Evolutionary conservation across 1,140 invertebrate genomes (phyloP).

Genomic region (Trichomalopsis sarcophagae): DNA sequence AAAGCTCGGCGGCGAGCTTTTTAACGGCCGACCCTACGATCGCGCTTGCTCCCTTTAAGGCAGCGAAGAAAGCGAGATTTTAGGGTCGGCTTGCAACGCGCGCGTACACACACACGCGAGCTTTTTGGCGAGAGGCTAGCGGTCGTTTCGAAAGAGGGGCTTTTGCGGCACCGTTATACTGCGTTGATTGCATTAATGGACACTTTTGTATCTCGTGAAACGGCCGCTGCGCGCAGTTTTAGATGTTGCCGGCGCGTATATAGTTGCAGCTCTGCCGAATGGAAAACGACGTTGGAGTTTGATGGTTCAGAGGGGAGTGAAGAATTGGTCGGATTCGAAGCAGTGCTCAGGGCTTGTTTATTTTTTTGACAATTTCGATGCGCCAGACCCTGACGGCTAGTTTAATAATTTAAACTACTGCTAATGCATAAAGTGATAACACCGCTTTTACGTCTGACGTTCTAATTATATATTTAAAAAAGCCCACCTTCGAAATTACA

Average conservation of each 20-base stretch:
- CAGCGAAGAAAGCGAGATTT: constrained; percentile 3
- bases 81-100: background rate
- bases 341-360: too few relatives aligned
- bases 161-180: background rate
- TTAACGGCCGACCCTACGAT: background rate
- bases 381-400: too few relatives aligned
- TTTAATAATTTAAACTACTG: too few relatives aligned
- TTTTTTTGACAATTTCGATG: too few relatives aligned
- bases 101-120: background rate
- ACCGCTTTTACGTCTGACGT: too few relatives aligned
- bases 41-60: background rate
- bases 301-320: background rate
- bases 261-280: background rate
- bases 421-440: too few relatives aligned
- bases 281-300: background rate
- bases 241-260: background rate
- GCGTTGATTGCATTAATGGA: background rate
- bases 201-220: background rate
- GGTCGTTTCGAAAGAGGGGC: background rate
- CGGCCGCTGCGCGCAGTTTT: background rate
- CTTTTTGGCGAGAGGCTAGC: too few relatives aligned
- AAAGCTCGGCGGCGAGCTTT: constrained; percentile 15
- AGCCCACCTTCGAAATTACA: too few relatives aligned
- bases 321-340: too few relatives aligned
- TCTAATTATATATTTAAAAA: too few relatives aligned